These are phyloP conservation scores for Ormia ochracea DNA, from an alignment of 2,888 invertebrate genomes.

Conservation along the genomic window DNA sequence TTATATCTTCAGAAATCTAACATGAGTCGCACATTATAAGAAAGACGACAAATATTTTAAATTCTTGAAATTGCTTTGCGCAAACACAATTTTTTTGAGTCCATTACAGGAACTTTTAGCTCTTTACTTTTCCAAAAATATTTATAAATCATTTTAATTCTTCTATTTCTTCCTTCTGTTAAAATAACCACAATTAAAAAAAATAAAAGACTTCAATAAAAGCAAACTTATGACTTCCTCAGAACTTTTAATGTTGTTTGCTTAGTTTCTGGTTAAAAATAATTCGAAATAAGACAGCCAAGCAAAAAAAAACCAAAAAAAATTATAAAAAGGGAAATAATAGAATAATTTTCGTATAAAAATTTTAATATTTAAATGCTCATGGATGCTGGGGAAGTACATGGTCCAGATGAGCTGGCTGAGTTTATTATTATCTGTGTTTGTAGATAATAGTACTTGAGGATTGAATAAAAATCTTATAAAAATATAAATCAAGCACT, in stretches of 20 bases:
- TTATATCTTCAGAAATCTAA: no score
- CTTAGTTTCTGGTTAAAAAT: background rate
- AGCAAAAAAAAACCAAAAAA: conserved; percentile 1
- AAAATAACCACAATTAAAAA: conserved; percentile 13
- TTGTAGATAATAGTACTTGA: conserved; percentile 45
- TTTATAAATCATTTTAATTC: background rate
- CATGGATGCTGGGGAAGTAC: background rate
- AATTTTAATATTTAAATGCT: conserved; percentile 32
- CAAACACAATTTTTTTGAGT: background rate
- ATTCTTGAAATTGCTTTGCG: no score
- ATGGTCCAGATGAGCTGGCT: background rate
- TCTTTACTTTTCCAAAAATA: background rate
- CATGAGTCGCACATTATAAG: no score
- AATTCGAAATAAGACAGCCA: background rate
- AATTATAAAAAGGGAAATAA: conserved; percentile 35
- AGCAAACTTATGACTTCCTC: conserved; percentile 18
- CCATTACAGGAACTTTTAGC: background rate
- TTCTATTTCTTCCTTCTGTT: background rate
- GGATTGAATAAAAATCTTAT: conserved; percentile 23
- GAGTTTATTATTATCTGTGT: background rate
- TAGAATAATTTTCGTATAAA: conserved; percentile 23
- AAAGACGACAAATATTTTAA: no score
- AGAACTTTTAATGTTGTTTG: conserved; percentile 13
- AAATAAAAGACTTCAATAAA: conserved; percentile 14
- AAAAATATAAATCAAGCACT: conserved; percentile 61